Conservation (phyloP, 2,797 vertebrate species). For the Melanotaenia maccullochi region DNA sequence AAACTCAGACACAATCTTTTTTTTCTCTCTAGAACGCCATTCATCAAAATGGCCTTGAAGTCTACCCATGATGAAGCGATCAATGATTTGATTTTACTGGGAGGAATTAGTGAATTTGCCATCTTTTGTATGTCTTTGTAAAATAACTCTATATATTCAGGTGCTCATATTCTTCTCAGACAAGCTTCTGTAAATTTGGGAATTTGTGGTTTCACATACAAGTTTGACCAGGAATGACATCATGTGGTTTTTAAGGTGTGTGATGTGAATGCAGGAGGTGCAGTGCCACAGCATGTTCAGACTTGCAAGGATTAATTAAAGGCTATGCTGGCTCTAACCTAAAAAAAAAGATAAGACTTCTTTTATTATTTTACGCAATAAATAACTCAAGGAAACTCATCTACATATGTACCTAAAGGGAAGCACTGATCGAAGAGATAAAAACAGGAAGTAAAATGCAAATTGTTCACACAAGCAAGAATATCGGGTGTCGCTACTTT, state of each 20-base stretch:
- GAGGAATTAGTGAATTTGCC: not conserved
- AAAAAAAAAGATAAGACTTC: conserved; percentile 17
- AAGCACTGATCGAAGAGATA: conserved; percentile 15
- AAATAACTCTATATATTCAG: not conserved
- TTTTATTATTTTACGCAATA: not conserved
- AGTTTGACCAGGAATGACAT: conserved; percentile 16
- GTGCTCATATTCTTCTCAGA: not conserved
- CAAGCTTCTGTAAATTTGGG: not conserved
- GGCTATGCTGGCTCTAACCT: not conserved
- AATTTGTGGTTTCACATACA: not conserved
- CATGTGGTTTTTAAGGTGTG: conserved; percentile 3
- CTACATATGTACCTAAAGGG: not conserved
- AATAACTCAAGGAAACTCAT: not conserved
- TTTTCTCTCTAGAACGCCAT: not conserved
- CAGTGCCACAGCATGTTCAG: conserved; percentile 4
- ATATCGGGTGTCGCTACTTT: not conserved
- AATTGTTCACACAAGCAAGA: not conserved
- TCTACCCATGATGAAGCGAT: not conserved
- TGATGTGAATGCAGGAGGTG: not conserved
- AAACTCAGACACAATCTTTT: not conserved
- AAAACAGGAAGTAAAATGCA: conserved; percentile 6
- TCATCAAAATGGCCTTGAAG: not conserved
- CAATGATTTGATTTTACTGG: not conserved
- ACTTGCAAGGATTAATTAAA: conserved; percentile 25
- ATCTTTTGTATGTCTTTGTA: not conserved